Evolutionary conservation across 1,140 invertebrate genomes (phyloP).

Genomic region (Propsilocerus akamusi): DNA sequence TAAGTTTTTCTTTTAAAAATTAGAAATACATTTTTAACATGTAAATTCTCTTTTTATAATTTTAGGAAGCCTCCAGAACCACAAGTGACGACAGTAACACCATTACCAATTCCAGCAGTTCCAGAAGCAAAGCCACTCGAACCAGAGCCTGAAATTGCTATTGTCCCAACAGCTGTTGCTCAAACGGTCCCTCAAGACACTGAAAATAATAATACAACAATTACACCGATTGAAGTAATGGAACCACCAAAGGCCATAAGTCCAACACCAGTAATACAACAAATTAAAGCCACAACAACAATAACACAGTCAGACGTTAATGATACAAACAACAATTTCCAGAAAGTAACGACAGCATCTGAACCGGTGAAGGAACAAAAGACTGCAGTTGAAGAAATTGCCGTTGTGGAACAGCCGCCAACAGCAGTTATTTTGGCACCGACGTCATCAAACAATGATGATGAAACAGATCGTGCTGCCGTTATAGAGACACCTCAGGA

Average conservation of each 20-base stretch:
- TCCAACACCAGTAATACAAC: not conserved
- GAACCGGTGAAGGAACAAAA: not conserved
- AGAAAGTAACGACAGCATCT: not conserved
- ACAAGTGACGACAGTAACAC: not conserved
- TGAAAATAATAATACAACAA: conserved; percentile 2
- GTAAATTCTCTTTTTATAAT: not conserved
- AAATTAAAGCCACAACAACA: not conserved
- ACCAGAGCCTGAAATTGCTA: not conserved
- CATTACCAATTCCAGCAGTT: not conserved
- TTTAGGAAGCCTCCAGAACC: not conserved
- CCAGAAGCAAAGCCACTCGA: not conserved
- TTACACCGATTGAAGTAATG: not conserved
- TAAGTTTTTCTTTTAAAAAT: not conserved
- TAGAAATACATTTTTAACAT: not conserved
- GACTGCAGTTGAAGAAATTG: not conserved
- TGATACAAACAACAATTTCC: too few relatives aligned
- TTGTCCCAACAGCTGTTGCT: not conserved
- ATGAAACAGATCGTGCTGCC: not conserved
- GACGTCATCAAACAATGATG: not conserved
- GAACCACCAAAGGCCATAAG: not conserved
- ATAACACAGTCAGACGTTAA: not conserved
- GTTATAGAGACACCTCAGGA: not conserved
- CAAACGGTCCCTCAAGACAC: not conserved
- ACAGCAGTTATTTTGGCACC: not conserved
- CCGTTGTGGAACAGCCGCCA: not conserved